Conservation (phyloP, 1,140 invertebrate species). For the Conus ventricosus region DNA sequence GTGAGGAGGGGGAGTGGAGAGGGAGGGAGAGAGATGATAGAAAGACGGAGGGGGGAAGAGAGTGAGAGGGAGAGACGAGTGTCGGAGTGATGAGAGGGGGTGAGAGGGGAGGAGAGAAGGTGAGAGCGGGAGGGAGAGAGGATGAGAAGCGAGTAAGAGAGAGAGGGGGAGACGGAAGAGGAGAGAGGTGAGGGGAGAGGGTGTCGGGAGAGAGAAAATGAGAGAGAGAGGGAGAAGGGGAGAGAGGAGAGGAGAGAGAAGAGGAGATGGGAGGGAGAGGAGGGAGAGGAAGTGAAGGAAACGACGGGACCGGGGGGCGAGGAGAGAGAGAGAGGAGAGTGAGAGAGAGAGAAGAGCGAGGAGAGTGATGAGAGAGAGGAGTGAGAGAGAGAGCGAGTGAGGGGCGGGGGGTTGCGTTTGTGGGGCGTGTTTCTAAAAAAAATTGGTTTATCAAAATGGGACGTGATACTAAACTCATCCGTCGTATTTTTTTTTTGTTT, state of each 20-base stretch:
- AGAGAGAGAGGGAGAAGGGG: slow-evolving; percentile 15
- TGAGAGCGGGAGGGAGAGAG: too few species aligned
- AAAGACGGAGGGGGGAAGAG: too few species aligned
- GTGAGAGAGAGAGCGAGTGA: not conserved
- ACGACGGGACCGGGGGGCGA: too few species aligned
- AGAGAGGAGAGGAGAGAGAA: not conserved
- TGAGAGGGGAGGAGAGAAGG: too few species aligned
- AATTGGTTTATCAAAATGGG: not conserved
- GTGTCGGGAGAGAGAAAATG: not conserved
- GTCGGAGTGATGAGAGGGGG: not conserved
- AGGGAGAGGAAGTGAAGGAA: not conserved
- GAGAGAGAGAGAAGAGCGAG: not conserved
- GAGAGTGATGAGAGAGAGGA: too few species aligned
- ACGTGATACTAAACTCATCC: not conserved
- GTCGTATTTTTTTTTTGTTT: not conserved
- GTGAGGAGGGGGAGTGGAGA: too few species aligned
- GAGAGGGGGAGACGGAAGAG: not conserved
- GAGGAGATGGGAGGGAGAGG: not conserved
- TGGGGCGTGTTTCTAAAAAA: not conserved
- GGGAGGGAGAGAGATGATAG: too few species aligned
- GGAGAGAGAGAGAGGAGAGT: not conserved
- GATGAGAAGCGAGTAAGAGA: not conserved
- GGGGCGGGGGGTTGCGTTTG: not conserved
- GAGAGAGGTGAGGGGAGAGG: not conserved
- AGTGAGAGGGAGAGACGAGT: not conserved